phyloP scores from a whole-genome alignment of 2,113 vertebrate species.

The Syngnathus typhle region DNA sequence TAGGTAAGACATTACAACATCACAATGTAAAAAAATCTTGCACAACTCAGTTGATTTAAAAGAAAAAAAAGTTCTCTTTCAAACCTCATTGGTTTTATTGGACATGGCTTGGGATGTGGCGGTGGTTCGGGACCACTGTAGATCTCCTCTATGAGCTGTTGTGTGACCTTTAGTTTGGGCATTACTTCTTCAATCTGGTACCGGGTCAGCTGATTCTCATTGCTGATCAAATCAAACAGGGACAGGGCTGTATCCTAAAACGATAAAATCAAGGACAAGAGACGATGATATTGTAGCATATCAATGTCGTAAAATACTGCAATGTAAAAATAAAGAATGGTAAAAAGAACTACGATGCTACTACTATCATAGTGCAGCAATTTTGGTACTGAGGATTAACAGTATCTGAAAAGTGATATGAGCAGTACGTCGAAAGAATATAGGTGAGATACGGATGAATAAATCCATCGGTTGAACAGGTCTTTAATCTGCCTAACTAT shows the following conservation, averaged over 20 bases:
- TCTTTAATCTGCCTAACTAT: neutral
- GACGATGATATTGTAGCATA: neutral
- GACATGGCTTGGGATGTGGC: conserved; percentile 73
- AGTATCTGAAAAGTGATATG: neutral
- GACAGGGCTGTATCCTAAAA: conserved; percentile 76
- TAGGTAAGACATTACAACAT: neutral
- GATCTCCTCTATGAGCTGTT: conserved; percentile 87
- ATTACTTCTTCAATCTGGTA: conserved; percentile 80
- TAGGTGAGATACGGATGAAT: neutral
- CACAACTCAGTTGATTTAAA: conserved; percentile 1
- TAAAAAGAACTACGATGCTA: neutral
- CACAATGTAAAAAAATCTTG: neutral
- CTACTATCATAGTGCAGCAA: no score
- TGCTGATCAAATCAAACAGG: conserved; percentile 81
- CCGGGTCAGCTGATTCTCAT: conserved; percentile 79
- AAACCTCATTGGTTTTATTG: conserved; percentile 87
- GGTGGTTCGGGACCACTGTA: conserved; percentile 75
- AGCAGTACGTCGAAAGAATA: neutral
- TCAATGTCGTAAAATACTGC: no score
- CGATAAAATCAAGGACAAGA: conserved; percentile 9
- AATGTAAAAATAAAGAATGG: neutral
- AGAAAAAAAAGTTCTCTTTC: neutral
- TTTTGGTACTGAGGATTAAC: no score
- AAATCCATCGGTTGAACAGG: neutral
- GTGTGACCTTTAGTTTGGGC: conserved; percentile 82